These are phyloP conservation scores for Ypsolopha sequella DNA, from an alignment of 2,888 invertebrate species.

Conservation along the genomic window DNA sequence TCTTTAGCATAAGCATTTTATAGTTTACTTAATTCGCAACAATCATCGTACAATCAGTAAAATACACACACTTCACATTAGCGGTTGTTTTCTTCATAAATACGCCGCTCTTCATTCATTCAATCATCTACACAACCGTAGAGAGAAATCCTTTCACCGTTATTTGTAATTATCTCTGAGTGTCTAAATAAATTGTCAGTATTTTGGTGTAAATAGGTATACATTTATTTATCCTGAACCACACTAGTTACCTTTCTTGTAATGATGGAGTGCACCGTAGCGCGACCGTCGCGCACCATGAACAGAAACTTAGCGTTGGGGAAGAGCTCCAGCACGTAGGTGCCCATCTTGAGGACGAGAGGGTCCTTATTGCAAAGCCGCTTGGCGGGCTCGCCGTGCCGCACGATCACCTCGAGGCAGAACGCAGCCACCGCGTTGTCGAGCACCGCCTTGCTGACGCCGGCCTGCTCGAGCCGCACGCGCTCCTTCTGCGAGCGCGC, in stretches of 20 bases:
- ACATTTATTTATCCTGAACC: too few species aligned
- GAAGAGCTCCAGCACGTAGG: constrained; percentile 92
- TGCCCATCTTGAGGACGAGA: constrained; percentile 96
- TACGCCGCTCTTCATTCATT: too few species aligned
- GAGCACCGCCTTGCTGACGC: constrained; percentile 91
- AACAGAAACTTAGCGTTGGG: constrained; percentile 98
- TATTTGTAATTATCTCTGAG: too few species aligned
- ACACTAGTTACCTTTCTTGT: constrained; percentile 87
- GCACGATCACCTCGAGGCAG: constrained; percentile 95
- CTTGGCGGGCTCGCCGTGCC: constrained; percentile 95
- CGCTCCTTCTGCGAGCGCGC: constrained; percentile 93
- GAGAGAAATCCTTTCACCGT: too few species aligned
- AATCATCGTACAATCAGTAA: too few species aligned
- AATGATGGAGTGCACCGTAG: constrained; percentile 98
- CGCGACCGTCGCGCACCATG: constrained; percentile 98
- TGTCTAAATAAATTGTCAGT: too few species aligned
- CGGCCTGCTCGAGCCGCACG: constrained; percentile 91
- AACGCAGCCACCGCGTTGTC: constrained; percentile 97
- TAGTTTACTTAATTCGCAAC: too few species aligned
- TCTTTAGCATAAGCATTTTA: too few species aligned
- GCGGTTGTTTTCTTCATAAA: too few species aligned
- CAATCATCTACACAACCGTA: too few species aligned
- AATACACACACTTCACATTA: too few species aligned
- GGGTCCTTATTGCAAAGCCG: constrained; percentile 99
- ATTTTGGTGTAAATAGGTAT: too few species aligned